These are phyloP conservation scores for Antheraea mylitta DNA, from an alignment of 1,140 invertebrate species.

Conservation along the genomic window DNA sequence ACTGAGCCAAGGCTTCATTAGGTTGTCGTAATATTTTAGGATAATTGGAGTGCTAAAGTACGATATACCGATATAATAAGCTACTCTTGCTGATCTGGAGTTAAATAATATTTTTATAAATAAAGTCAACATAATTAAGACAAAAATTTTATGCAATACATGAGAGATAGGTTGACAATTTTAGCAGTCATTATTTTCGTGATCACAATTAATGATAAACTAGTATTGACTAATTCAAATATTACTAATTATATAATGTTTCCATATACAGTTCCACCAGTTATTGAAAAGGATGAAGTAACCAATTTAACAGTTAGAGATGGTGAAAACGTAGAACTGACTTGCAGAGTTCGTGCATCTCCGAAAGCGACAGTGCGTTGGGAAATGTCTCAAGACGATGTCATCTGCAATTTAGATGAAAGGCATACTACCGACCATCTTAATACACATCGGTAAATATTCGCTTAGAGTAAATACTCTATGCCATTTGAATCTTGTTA, in stretches of 20 bases:
- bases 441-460: slow-evolving; percentile 42
- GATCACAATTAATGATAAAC: not conserved
- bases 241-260: not conserved
- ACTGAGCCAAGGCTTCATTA: no score
- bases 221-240: not conserved
- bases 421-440: slow-evolving; percentile 40
- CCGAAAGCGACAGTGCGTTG: slow-evolving; percentile 49
- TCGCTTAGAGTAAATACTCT: not conserved
- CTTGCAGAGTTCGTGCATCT: slow-evolving; percentile 49
- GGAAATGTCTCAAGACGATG: slow-evolving; percentile 52
- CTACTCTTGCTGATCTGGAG: no score
- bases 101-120: no score
- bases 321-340: slow-evolving; percentile 41
- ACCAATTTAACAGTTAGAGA: slow-evolving; percentile 28
- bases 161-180: no score
- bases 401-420: slow-evolving; percentile 38
- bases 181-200: not conserved
- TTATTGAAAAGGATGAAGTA: slow-evolving; percentile 40
- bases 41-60: no score
- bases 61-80: no score
- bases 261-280: slow-evolving; percentile 44
- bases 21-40: no score
- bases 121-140: no score
- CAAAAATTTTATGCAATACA: no score
- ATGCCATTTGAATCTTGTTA: no score